Percentiles rank a stretch among this genome's conserved stretches.
Conservation (phyloP, 2,113 vertebrate genomes). For the Otolemur garnettii region DNA sequence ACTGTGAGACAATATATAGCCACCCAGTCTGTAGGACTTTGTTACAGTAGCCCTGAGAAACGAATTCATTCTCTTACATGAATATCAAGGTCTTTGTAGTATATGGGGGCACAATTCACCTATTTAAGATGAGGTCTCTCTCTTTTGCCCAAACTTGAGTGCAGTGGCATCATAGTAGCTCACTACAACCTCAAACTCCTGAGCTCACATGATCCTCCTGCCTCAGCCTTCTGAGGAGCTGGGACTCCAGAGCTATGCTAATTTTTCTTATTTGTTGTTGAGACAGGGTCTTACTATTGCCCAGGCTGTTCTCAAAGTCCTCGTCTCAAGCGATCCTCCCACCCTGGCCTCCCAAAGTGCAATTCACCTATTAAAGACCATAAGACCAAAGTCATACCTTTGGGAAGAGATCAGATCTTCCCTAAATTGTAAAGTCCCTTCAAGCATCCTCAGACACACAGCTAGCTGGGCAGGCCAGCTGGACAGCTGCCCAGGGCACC, state of each 20-base stretch:
- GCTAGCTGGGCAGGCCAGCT: slow-evolving; percentile 33
- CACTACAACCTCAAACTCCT: too few relatives aligned
- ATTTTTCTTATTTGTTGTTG: too few relatives aligned
- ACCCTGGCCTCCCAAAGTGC: too few relatives aligned
- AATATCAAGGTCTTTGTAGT: neutral
- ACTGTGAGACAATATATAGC: neutral
- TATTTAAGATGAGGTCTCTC: neutral
- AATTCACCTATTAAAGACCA: neutral
- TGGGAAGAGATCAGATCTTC: neutral
- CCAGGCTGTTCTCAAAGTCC: too few relatives aligned
- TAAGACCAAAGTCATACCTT: neutral
- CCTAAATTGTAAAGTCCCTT: slow-evolving; percentile 34
- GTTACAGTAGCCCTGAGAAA: neutral
- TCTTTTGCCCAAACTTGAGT: too few relatives aligned
- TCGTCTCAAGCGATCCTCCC: too few relatives aligned
- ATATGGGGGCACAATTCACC: neutral
- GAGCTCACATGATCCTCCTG: too few relatives aligned
- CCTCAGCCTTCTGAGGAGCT: too few relatives aligned
- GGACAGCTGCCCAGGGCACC: slow-evolving; percentile 45
- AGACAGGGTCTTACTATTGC: too few relatives aligned
- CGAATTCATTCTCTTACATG: neutral
- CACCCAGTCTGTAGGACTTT: neutral
- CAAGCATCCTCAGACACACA: slow-evolving; percentile 46
- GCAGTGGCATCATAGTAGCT: too few relatives aligned
- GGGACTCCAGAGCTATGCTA: too few relatives aligned